Conservation (phyloP, 2,888 invertebrate genomes). For the Strigamia transsilvanica region DNA sequence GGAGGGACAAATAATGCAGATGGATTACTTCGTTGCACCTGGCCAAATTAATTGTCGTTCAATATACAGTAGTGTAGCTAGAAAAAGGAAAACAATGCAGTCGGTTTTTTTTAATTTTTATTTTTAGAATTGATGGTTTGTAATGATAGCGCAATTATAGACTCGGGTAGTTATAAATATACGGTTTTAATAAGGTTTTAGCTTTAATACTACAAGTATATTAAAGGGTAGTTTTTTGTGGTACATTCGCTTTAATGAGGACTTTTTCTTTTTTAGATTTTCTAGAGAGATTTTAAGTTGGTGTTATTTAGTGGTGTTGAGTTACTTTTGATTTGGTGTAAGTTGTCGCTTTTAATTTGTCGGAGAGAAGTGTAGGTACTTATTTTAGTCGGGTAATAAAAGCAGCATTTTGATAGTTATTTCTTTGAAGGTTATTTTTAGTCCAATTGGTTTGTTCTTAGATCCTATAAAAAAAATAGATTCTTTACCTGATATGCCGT, state of each 20-base stretch:
- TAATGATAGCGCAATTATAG: too few relatives aligned
- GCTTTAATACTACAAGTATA: too few relatives aligned
- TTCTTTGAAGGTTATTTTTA: slow-evolving; percentile 21
- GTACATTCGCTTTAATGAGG: neutral
- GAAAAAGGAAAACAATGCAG: neutral
- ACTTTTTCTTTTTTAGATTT: neutral
- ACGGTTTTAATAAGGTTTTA: too few relatives aligned
- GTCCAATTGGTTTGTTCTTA: neutral
- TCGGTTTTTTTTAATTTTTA: neutral
- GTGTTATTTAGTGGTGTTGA: neutral
- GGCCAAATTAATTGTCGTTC: neutral
- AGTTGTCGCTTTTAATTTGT: slow-evolving; percentile 10
- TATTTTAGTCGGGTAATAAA: slow-evolving; percentile 17
- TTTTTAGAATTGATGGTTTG: too few relatives aligned
- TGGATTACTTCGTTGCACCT: neutral
- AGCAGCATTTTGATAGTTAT: neutral
- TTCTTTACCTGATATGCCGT: too few relatives aligned
- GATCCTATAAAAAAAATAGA: too few relatives aligned
- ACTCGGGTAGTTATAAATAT: too few relatives aligned
- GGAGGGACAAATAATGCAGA: neutral
- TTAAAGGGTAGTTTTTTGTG: too few relatives aligned
- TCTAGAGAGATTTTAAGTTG: neutral
- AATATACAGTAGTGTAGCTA: neutral
- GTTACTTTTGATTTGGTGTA: neutral
- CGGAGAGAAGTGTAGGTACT: neutral